phyloP scores from a whole-genome alignment of 30 jellyfish, hydroid and myxozoan species.

The Turritopsis dohrnii region DNA sequence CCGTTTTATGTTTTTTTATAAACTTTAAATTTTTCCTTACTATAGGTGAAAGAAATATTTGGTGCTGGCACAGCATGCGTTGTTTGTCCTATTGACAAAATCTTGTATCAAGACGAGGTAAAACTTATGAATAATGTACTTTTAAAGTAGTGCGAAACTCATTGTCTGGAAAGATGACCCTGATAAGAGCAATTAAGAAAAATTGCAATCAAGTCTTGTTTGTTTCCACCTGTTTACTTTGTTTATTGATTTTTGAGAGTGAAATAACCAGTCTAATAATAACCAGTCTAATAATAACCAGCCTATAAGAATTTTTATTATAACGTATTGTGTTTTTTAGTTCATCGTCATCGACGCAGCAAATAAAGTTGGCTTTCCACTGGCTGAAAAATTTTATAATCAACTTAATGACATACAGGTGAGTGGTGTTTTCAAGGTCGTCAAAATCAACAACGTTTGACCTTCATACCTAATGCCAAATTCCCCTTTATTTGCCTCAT shows the following conservation, averaged over 20 bases:
- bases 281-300: too few relatives aligned
- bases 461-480: background rate
- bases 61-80: conserved; percentile 98
- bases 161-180: too few relatives aligned
- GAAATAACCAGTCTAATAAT: too few relatives aligned
- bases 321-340: background rate
- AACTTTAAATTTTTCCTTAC: background rate
- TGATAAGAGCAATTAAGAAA: too few relatives aligned
- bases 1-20: background rate
- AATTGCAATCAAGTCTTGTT: too few relatives aligned
- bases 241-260: too few relatives aligned
- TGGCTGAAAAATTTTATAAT: conserved; percentile 55
- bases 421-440: background rate
- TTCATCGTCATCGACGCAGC: conserved; percentile 8
- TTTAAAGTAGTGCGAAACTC: too few relatives aligned
- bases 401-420: conserved; percentile 93
- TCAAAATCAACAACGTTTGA: background rate
- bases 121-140: background rate
- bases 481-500: background rate
- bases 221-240: background rate
- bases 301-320: too few relatives aligned
- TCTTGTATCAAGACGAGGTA: conserved; percentile 54
- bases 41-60: conserved; percentile 73
- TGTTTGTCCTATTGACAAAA: conserved; percentile 82
- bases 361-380: conserved; percentile 5